Base-by-base conservation (phyloP, 2,888 invertebrate species). In the Watsonalla binaria region DNA sequence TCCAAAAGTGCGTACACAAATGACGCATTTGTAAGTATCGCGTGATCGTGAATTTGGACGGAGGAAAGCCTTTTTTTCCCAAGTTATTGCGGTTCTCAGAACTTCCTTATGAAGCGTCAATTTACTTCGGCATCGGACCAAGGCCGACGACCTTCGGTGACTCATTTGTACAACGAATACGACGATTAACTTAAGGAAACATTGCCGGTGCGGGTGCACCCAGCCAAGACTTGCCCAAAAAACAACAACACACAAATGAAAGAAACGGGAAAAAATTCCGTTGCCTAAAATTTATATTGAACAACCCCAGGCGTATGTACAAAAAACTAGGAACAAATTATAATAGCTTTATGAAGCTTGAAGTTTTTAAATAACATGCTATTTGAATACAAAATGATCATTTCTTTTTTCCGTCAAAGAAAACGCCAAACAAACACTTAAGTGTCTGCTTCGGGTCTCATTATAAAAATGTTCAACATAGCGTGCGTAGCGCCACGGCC, bases 111-210 rank as follows among this genome's bases (percentile, higher is more conserved):
- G 72, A 72, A 71, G 65, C 70, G 63, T 62, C 74, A 73, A 78
- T 79, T 79, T 75, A 70, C 66, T 59, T 74, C 73, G 76, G 75
- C 70, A 68, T 65, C 70, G 59, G 61, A 59, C 65, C 58, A 67
- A 62, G 80, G 79, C 73, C 77, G 72, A 69, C 73, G 78, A 80
- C 78, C 80, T 78, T 78, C 72, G 59, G 64, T 78, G 78, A 78
- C 65, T 79, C 77, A 76, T 70, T 72, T 71, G 62, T 58, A 65
- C 67, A 56, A 57, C 65, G 68, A 77, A 61, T 58, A 65, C 67
- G 56, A 56, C 65, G 68, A 77, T 73, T 73, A 76, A 65, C 61
- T 68, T 65, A 69, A 72, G 74, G 72, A 73, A 75, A 71, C 66
- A 60, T 68, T 60, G 57, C 59, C 61, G 61, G 56, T 61, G 55